Evolutionary conservation across 2,797 vertebrate species (phyloP).

Genomic region (Enteromius mattozi): DNA sequence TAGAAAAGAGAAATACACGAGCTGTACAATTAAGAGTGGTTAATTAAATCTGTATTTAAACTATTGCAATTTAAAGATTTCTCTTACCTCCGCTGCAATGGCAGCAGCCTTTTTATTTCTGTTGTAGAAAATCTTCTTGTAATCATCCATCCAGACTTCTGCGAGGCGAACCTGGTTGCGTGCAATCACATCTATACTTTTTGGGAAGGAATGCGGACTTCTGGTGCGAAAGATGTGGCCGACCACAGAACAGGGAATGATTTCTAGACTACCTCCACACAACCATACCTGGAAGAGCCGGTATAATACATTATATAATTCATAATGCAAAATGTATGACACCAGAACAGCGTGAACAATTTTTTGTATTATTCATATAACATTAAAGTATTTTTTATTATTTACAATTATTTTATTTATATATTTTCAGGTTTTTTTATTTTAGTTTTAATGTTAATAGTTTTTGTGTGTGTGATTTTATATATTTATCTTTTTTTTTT

Average conservation of each 20-base stretch:
- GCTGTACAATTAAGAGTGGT: neutral
- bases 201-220: slow-evolving; percentile 84
- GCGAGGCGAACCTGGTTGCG: slow-evolving; percentile 85
- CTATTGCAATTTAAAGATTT: neutral
- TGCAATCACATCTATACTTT: slow-evolving; percentile 75
- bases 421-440: too few relatives aligned
- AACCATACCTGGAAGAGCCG: slow-evolving; percentile 81
- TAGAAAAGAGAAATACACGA: neutral
- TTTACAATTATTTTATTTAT: neutral
- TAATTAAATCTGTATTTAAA: neutral
- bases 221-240: slow-evolving; percentile 86
- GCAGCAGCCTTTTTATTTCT: slow-evolving; percentile 77
- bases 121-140: slow-evolving; percentile 86
- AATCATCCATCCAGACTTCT: slow-evolving; percentile 89
- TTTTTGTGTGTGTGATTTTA: too few relatives aligned
- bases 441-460: neutral
- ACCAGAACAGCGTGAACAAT: neutral
- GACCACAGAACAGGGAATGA: slow-evolving; percentile 88
- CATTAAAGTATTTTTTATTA: neutral
- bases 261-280: slow-evolving; percentile 87
- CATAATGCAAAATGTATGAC: neutral
- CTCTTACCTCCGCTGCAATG: slow-evolving; percentile 79
- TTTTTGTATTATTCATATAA: neutral
- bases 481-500: too few relatives aligned
- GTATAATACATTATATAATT: too few relatives aligned